These are phyloP conservation scores for Propsilocerus akamusi DNA, from an alignment of 1,140 invertebrate genomes.

Conservation along the genomic window DNA sequence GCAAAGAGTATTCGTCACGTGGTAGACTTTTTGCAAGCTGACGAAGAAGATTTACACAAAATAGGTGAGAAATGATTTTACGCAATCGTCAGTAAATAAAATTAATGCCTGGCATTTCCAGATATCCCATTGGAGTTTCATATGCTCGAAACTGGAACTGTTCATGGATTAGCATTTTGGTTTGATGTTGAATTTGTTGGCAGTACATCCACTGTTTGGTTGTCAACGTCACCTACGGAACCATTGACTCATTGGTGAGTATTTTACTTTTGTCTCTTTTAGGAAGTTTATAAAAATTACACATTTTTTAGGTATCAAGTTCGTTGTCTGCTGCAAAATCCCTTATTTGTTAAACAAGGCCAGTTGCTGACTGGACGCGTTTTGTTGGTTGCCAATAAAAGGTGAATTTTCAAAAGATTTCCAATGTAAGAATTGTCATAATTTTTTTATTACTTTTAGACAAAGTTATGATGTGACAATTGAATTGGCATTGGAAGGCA, in stretches of 20 bases:
- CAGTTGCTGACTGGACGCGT: constrained; percentile 80
- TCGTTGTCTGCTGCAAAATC: constrained; percentile 82
- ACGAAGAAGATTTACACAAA: constrained; percentile 86
- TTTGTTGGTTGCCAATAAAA: constrained; percentile 78
- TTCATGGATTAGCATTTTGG: constrained; percentile 98
- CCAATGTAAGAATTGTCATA: constrained; percentile 1
- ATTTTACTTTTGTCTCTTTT: not conserved
- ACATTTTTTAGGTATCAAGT: constrained; percentile 62
- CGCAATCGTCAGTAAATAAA: not conserved
- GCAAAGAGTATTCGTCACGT: constrained; percentile 85
- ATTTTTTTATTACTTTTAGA: constrained; percentile 23
- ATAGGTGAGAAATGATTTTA: constrained; percentile 41
- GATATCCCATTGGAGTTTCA: constrained; percentile 91
- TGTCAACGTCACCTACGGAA: constrained; percentile 96
- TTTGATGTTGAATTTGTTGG: constrained; percentile 99
- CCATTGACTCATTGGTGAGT: constrained; percentile 88
- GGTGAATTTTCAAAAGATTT: constrained; percentile 28
- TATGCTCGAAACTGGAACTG: constrained; percentile 79
- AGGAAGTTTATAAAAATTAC: not conserved
- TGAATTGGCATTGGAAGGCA: constrained; percentile 77
- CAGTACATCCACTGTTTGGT: constrained; percentile 76
- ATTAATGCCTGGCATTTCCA: constrained; percentile 14
- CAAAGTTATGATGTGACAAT: constrained; percentile 99
- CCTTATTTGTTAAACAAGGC: constrained; percentile 87
- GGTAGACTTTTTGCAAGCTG: constrained; percentile 87